Conservation (phyloP, 2,888 invertebrate genomes). For the Tetragnatha montana region DNA sequence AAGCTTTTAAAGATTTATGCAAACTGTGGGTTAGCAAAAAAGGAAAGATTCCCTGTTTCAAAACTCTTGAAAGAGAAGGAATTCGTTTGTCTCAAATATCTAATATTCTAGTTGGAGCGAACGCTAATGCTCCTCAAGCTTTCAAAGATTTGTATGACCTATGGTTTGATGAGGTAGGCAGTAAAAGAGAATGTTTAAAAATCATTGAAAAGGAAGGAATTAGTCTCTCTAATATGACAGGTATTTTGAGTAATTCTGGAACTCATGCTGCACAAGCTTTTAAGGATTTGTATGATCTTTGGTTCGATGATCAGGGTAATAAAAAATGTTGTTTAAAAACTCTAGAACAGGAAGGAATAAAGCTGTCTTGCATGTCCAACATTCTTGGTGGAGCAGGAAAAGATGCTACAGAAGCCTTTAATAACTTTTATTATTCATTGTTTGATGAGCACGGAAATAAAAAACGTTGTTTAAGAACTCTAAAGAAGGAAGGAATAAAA, state of each 20-base stretch:
- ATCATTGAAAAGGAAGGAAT: slow-evolving; percentile 42
- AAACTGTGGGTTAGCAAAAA: slow-evolving; percentile 25
- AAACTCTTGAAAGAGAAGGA: not conserved
- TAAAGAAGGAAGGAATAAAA: slow-evolving; percentile 41
- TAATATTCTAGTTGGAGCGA: slow-evolving; percentile 53
- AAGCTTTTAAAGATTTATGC: too few relatives aligned
- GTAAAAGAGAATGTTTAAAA: slow-evolving; percentile 42
- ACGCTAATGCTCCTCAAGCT: slow-evolving; percentile 49
- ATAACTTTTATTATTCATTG: not conserved
- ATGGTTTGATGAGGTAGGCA: slow-evolving; percentile 39
- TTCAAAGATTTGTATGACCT: slow-evolving; percentile 21
- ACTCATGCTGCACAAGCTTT: slow-evolving; percentile 2
- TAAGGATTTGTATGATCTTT: slow-evolving; percentile 50
- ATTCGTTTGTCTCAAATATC: slow-evolving; percentile 6
- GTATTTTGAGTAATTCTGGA: slow-evolving; percentile 50
- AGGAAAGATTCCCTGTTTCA: slow-evolving; percentile 24
- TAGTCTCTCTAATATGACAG: slow-evolving; percentile 35
- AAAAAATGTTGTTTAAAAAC: slow-evolving; percentile 49
- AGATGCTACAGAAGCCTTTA: slow-evolving; percentile 14
- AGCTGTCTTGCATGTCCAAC: slow-evolving; percentile 44
- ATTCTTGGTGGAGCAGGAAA: slow-evolving; percentile 42
- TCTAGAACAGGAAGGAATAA: slow-evolving; percentile 40
- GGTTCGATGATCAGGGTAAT: slow-evolving; percentile 50
- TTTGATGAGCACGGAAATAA: slow-evolving; percentile 53
- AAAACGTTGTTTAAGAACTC: slow-evolving; percentile 52